phyloP scores from a whole-genome alignment of 2,888 invertebrate genomes.

The Fragum sueziense region DNA sequence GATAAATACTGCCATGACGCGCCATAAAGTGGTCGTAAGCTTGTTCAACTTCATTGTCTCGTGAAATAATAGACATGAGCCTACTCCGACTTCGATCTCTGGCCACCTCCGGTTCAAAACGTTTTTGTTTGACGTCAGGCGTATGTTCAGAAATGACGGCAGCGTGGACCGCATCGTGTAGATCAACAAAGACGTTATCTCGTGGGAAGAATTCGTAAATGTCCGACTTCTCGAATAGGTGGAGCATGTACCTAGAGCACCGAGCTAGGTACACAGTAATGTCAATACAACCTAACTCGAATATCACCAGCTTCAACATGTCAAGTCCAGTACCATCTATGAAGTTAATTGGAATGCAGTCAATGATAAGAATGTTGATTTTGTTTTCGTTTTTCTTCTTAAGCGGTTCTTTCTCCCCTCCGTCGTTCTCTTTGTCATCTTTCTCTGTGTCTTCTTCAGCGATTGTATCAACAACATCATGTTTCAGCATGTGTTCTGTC shows the following conservation, averaged over 20 bases:
- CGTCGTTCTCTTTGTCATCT: slow-evolving; percentile 9
- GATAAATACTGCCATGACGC: slow-evolving; percentile 30
- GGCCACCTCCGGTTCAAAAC: not conserved
- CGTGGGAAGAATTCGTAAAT: slow-evolving; percentile 61
- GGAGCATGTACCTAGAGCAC: slow-evolving; percentile 63
- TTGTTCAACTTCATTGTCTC: slow-evolving; percentile 7
- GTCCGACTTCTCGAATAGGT: slow-evolving; percentile 63
- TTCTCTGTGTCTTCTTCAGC: slow-evolving; percentile 35
- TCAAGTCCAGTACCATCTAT: slow-evolving; percentile 75
- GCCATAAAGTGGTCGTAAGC: slow-evolving; percentile 25
- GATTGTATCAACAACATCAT: slow-evolving; percentile 28
- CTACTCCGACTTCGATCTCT: slow-evolving; percentile 3
- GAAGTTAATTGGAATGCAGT: slow-evolving; percentile 75
- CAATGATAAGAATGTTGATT: slow-evolving; percentile 66
- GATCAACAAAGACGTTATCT: slow-evolving; percentile 63
- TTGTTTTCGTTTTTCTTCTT: slow-evolving; percentile 19
- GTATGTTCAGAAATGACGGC: slow-evolving; percentile 25
- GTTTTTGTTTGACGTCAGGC: not conserved
- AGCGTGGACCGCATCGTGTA: slow-evolving; percentile 65
- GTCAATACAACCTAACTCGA: slow-evolving; percentile 59
- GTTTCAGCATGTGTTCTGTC: not conserved
- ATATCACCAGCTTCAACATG: slow-evolving; percentile 65
- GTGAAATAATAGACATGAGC: slow-evolving; percentile 5
- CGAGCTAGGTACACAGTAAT: slow-evolving; percentile 68
- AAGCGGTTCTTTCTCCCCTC: not conserved